These are phyloP conservation scores for Lithobates sylvaticus DNA, from an alignment of 2,797 vertebrate species.

Conservation along the genomic window DNA sequence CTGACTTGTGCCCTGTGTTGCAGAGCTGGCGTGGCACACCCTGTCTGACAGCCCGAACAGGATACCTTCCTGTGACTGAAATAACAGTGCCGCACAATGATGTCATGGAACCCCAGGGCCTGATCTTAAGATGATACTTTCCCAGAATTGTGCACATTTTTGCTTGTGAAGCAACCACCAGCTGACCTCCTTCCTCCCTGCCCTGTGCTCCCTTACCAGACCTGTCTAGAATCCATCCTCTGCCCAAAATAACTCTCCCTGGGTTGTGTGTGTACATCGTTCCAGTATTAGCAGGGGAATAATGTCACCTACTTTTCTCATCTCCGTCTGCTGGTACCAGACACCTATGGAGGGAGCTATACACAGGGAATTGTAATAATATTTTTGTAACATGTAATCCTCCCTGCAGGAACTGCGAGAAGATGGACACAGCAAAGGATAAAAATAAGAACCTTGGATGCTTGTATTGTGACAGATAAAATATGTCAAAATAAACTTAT, in stretches of 20 bases:
- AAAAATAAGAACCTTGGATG: too few species aligned
- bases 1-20: constrained; percentile 71
- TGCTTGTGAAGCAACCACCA: constrained; percentile 68
- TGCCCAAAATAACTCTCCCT: constrained; percentile 58
- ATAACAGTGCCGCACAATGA: constrained; percentile 65
- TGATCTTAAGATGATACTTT: constrained; percentile 35
- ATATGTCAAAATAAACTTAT: too few species aligned
- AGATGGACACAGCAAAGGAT: background rate
- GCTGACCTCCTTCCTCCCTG: constrained; percentile 66
- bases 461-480: too few species aligned
- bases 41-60: constrained; percentile 71
- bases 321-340: background rate
- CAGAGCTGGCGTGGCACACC: constrained; percentile 67
- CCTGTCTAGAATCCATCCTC: constrained; percentile 67
- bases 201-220: constrained; percentile 55
- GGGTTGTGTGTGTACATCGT: background rate
- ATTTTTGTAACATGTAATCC: background rate
- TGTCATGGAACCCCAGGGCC: constrained; percentile 67
- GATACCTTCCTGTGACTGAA: constrained; percentile 71
- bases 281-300: constrained; percentile 20
- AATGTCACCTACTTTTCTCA: background rate
- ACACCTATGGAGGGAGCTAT: background rate
- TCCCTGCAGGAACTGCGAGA: background rate
- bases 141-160: constrained; percentile 68
- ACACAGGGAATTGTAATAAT: background rate